These are phyloP conservation scores for Illadopsis cleaveri DNA, from an alignment of 2,113 vertebrate species.

Conservation along the genomic window DNA sequence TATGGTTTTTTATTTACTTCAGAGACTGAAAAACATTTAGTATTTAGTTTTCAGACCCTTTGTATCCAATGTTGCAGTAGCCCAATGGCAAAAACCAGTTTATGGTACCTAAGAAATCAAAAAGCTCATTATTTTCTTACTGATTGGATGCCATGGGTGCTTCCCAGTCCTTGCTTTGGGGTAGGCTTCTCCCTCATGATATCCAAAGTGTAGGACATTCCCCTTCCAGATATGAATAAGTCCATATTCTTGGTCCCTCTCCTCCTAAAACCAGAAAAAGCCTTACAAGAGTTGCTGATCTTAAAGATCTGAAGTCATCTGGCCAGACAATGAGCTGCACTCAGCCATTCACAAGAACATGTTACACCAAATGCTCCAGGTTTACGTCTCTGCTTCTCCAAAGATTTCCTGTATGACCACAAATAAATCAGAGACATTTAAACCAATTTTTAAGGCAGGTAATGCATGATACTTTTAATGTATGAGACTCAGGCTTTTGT, in stretches of 20 bases:
- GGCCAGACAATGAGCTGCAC: background rate
- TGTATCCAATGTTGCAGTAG: background rate
- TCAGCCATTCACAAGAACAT: background rate
- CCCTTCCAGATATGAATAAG: background rate
- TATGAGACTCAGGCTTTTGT: background rate
- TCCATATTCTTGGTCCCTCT: background rate
- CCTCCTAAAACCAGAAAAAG: background rate
- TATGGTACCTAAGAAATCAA: background rate
- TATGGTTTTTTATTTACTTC: background rate
- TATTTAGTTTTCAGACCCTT: background rate
- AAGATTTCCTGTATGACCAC: background rate
- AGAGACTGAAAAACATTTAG: background rate
- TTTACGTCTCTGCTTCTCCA: background rate
- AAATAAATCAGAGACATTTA: background rate
- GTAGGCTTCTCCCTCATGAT: background rate
- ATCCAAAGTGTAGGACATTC: background rate
- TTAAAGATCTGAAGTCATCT: background rate
- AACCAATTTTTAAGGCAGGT: background rate
- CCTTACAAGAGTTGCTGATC: background rate
- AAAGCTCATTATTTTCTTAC: background rate
- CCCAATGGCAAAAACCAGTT: background rate
- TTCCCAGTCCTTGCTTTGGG: background rate
- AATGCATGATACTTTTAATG: background rate
- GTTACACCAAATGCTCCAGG: background rate
- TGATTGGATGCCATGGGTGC: background rate